phyloP scores from a whole-genome alignment of 2,888 invertebrate species.

The Mythimna loreyi region DNA sequence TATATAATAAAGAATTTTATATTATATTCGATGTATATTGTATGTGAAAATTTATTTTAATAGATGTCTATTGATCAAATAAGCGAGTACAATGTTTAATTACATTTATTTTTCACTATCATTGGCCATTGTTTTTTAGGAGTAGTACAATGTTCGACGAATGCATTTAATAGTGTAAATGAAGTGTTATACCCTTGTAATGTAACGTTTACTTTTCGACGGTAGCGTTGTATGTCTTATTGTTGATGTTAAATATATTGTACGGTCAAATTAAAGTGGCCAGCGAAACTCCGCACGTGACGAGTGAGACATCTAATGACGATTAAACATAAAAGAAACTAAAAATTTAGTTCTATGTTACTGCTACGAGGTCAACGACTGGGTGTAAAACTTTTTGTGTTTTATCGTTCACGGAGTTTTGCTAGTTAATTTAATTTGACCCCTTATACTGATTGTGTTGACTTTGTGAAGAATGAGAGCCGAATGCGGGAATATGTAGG shows the following conservation, averaged over 20 bases:
- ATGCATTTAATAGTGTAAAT: slow-evolving; percentile 86
- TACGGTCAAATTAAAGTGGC: neutral
- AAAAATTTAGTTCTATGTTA: neutral
- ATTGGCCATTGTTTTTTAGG: slow-evolving; percentile 73
- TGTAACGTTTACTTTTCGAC: slow-evolving; percentile 68
- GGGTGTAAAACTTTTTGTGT: neutral
- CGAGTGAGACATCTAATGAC: neutral
- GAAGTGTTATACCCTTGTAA: slow-evolving; percentile 71
- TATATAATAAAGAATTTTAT: slow-evolving; percentile 80
- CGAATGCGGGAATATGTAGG: slow-evolving; percentile 37
- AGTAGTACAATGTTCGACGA: slow-evolving; percentile 84
- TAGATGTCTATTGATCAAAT: slow-evolving; percentile 83
- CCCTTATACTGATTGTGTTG: slow-evolving; percentile 53
- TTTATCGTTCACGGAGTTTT: neutral
- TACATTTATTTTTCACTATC: slow-evolving; percentile 64
- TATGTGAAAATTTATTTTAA: slow-evolving; percentile 84
- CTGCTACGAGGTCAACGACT: neutral
- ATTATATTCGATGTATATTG: slow-evolving; percentile 86
- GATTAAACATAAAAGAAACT: neutral
- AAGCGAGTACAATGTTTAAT: slow-evolving; percentile 77
- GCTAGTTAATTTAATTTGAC: neutral
- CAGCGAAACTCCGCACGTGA: neutral
- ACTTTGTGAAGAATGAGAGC: slow-evolving; percentile 64
- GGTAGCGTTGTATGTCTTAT: slow-evolving; percentile 67
- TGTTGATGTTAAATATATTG: slow-evolving; percentile 65